Percentiles rank a stretch among this genome's conserved stretches.
These are phyloP conservation scores for Pherbina coryleti DNA, from an alignment of 2,888 invertebrate species.

Conservation along the genomic window DNA sequence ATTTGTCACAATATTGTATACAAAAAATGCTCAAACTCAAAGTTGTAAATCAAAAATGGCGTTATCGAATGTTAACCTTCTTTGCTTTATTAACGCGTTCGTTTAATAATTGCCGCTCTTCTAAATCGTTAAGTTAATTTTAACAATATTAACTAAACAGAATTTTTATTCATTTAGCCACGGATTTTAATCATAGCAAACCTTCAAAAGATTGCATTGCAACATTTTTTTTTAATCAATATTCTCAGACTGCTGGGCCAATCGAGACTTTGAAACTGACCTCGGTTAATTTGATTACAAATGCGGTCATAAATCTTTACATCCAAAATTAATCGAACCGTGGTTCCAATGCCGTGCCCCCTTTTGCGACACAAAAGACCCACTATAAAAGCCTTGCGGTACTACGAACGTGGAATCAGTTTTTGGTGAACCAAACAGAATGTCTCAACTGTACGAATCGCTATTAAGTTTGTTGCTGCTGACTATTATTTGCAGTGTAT, in stretches of 20 bases:
- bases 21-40: neutral
- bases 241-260: neutral
- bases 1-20: too few species aligned
- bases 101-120: neutral
- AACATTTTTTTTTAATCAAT: neutral
- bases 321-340: neutral
- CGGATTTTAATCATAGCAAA: neutral
- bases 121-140: too few species aligned
- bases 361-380: neutral
- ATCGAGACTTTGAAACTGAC: slow-evolving; percentile 5
- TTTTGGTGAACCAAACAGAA: neutral
- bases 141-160: too few species aligned
- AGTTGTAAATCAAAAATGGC: neutral
- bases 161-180: neutral
- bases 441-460: neutral
- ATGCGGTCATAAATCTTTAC: slow-evolving; percentile 1
- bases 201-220: neutral
- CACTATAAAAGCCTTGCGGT: neutral
- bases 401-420: neutral
- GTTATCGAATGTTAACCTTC: neutral
- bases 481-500: neutral
- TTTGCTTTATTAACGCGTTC: neutral
- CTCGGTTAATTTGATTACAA: neutral
- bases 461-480: neutral
- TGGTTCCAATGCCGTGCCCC: neutral